phyloP scores from a whole-genome alignment of 2,113 vertebrate species.

The Sialia sialis region DNA sequence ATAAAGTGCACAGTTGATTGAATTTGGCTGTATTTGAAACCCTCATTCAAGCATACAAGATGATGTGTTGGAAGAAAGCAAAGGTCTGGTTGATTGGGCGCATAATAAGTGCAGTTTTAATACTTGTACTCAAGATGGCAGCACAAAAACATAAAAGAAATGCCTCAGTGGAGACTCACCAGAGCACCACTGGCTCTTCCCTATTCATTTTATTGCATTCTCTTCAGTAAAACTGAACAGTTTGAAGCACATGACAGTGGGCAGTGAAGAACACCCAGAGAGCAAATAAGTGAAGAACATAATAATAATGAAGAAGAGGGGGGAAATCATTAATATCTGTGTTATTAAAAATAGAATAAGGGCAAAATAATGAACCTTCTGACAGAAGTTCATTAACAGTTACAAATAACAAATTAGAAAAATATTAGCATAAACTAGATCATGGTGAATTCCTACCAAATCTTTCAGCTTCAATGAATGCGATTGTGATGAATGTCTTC shows the following conservation, averaged over 20 bases:
- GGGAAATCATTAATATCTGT: neutral
- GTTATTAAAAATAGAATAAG: neutral
- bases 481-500: neutral
- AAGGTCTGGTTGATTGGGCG: neutral
- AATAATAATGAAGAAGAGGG: neutral
- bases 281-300: too few relatives aligned
- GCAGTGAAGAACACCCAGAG: neutral
- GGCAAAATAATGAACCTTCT: neutral
- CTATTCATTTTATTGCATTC: neutral
- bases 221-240: neutral
- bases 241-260: neutral
- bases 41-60: neutral
- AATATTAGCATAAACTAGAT: neutral
- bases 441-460: neutral
- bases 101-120: neutral
- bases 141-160: conserved; percentile 26
- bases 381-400: neutral
- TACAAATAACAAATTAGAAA: neutral
- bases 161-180: neutral
- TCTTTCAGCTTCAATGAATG: neutral
- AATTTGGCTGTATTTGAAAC: neutral
- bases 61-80: neutral
- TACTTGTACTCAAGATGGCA: conserved; percentile 45
- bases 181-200: neutral
- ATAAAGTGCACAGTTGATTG: neutral